A percentile compares a stretch with the other conserved stretches of the same genome.
Evolutionary conservation across 2,113 vertebrate species (phyloP).

Genomic region (Rhagologus leucostigma): DNA sequence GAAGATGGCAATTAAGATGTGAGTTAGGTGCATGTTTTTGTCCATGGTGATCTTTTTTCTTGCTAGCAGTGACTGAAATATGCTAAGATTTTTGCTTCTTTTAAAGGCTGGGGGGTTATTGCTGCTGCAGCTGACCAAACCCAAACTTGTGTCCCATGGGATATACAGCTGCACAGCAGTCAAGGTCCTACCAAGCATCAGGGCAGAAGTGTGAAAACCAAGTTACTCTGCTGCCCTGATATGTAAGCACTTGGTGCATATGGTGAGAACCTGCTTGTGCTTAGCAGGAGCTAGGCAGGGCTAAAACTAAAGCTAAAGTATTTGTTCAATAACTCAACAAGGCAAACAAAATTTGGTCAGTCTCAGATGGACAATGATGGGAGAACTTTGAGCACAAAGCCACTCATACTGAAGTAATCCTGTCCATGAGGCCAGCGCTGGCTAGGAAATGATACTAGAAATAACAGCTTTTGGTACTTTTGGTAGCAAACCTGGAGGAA

Average conservation of each 20-base stretch:
- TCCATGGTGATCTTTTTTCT: too few species aligned
- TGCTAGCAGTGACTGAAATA: neutral
- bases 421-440: rapidly evolving
- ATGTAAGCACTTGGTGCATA: rapidly evolving
- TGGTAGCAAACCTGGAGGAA: neutral
- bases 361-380: neutral
- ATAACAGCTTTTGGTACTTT: neutral
- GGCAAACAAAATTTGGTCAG: neutral
- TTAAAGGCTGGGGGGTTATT: neutral
- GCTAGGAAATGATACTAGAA: neutral
- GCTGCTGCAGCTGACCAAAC: neutral
- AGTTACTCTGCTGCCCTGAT: neutral
- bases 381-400: neutral
- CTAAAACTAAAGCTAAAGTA: neutral
- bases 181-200: too few species aligned
- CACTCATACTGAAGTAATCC: neutral
- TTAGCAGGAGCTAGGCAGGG: neutral
- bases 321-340: neutral
- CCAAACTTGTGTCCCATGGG: neutral
- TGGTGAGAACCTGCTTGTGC: rapidly evolving
- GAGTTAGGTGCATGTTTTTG: neutral
- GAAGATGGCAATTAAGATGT: neutral
- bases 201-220: neutral
- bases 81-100: neutral
- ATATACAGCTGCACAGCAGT: rapidly evolving